phyloP scores from a whole-genome alignment of 2,888 invertebrate species.

The Diadegma fenestrale region DNA sequence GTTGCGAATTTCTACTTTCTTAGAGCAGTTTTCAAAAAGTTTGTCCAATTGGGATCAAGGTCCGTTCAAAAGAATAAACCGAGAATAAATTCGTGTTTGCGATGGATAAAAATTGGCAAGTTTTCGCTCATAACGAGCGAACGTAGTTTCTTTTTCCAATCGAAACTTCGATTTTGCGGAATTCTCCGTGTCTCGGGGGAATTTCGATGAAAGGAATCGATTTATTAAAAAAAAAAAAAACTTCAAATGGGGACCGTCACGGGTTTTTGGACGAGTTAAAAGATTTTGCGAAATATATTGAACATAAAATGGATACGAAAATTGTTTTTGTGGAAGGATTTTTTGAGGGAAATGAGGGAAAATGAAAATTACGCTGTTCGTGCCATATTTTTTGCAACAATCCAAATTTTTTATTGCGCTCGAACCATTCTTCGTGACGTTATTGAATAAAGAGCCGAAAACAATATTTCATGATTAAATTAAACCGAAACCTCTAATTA shows the following conservation, averaged over 20 bases:
- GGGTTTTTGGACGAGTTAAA: background rate
- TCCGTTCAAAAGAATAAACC: background rate
- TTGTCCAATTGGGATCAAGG: background rate
- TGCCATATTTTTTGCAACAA: background rate
- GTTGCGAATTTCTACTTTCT: too few species aligned
- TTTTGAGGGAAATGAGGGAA: background rate
- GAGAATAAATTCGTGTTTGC: too few species aligned
- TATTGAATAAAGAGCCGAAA: constrained; percentile 16
- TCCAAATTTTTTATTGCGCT: background rate
- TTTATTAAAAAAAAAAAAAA: too few species aligned
- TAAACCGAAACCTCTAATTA: constrained; percentile 32
- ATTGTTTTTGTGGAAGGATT: background rate
- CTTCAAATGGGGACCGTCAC: background rate
- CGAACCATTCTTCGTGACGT: background rate
- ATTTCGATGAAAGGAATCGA: too few species aligned
- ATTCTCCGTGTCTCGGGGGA: too few species aligned
- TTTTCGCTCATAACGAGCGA: too few species aligned
- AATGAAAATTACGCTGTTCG: background rate
- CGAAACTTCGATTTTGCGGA: too few species aligned
- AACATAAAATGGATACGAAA: background rate
- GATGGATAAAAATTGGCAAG: too few species aligned
- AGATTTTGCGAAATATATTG: background rate
- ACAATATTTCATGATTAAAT: constrained; percentile 27
- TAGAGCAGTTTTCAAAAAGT: background rate
- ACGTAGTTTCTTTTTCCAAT: too few species aligned